A percentile compares a stretch with the other conserved stretches of the same genome.
Conservation (phyloP, 64 coral and sea anemone genomes). For the Platygyra sinensis region DNA sequence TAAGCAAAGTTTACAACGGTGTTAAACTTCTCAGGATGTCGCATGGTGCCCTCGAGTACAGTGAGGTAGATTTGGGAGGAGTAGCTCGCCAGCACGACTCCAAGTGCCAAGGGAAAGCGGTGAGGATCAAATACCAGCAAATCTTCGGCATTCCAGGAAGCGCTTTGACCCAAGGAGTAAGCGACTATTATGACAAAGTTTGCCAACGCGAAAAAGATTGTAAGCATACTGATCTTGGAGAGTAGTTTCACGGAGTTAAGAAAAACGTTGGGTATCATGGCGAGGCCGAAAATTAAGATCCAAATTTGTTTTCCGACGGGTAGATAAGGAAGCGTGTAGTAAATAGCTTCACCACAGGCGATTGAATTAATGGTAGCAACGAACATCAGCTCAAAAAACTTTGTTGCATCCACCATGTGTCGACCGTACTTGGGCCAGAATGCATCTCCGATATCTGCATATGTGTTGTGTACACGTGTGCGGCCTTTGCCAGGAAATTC, state of each 20-base stretch:
- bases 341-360: slow-evolving; percentile 68
- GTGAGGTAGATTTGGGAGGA: slow-evolving; percentile 75
- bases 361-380: slow-evolving; percentile 67
- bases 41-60: slow-evolving; percentile 76
- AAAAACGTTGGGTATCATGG: slow-evolving; percentile 74
- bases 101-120: slow-evolving; percentile 62
- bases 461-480: slow-evolving; percentile 60
- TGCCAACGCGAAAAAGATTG: slow-evolving; percentile 55
- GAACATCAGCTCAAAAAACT: slow-evolving; percentile 76
- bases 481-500: slow-evolving; percentile 36
- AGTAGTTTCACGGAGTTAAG: slow-evolving; percentile 71
- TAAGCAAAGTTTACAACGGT: slow-evolving; percentile 60
- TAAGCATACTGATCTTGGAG: slow-evolving; percentile 73
- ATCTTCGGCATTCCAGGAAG: slow-evolving; percentile 57
- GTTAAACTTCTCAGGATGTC: slow-evolving; percentile 66
- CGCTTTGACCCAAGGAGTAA: slow-evolving; percentile 46
- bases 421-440: slow-evolving; percentile 72
- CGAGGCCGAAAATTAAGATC: slow-evolving; percentile 81
- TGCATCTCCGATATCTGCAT: slow-evolving; percentile 75
- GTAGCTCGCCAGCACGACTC: slow-evolving; percentile 63
- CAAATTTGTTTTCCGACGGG: slow-evolving; percentile 72
- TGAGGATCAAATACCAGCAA: slow-evolving; percentile 63
- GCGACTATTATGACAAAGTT: slow-evolving; percentile 53
- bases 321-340: slow-evolving; percentile 33
- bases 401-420: slow-evolving; percentile 59